Evolutionary conservation across 2,113 vertebrate genomes (phyloP).

Genomic region (Steatornis caripensis): DNA sequence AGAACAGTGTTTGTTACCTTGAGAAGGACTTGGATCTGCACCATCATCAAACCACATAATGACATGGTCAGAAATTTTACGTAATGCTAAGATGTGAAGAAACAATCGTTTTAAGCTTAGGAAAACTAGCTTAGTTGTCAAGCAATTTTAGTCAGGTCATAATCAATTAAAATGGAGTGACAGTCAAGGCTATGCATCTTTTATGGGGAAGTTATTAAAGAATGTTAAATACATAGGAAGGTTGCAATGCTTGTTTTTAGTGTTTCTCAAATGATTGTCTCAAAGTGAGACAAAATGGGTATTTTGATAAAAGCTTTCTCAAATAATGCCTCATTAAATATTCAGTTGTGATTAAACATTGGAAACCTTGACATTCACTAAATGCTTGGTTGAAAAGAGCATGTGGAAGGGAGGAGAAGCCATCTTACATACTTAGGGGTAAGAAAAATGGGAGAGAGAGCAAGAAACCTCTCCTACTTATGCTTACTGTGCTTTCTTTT

Average conservation of each 20-base stretch:
- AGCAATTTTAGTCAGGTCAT: background rate
- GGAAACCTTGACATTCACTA: background rate
- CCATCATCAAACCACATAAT: background rate
- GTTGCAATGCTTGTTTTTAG: background rate
- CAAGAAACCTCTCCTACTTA: background rate
- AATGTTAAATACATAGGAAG: background rate
- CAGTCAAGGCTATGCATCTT: background rate
- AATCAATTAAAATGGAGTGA: background rate
- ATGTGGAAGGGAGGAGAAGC: background rate
- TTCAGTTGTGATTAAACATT: background rate
- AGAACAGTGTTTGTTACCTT: background rate
- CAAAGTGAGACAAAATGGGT: background rate
- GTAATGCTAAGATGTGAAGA: background rate
- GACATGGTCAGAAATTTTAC: background rate
- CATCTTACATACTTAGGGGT: background rate
- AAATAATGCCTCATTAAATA: background rate
- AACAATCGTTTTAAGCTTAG: background rate
- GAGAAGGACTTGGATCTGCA: background rate
- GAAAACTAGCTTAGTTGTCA: background rate
- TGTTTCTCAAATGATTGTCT: background rate
- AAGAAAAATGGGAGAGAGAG: background rate
- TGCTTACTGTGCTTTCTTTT: background rate
- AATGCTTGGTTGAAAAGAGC: background rate
- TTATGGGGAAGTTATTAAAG: background rate
- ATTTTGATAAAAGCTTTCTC: background rate